Conservation (phyloP, 1,140 invertebrate species). For the Dinoponera quadriceps region DNA sequence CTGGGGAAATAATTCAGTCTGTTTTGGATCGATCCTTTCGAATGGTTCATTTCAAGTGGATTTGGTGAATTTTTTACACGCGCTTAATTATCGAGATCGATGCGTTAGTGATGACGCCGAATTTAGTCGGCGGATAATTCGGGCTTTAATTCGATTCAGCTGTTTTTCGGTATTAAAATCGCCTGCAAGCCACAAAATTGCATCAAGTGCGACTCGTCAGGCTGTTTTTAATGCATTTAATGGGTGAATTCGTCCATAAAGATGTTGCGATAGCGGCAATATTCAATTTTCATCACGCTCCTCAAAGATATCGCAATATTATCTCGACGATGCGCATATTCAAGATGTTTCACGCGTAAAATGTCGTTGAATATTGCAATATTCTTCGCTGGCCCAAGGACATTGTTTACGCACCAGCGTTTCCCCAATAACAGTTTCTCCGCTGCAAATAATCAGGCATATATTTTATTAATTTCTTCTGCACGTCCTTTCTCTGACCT, state of each 20-base stretch:
- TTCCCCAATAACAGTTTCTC: not conserved
- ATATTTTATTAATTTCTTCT: slow-evolving; percentile 42
- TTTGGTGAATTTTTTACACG: too few relatives aligned
- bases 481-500: not conserved
- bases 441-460: slow-evolving; percentile 17
- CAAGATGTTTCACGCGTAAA: not conserved
- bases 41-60: too few relatives aligned
- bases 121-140: too few relatives aligned
- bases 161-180: too few relatives aligned
- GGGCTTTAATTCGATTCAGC: too few relatives aligned
- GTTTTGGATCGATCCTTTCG: too few relatives aligned
- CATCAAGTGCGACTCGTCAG: not conserved
- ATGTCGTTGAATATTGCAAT: slow-evolving; percentile 4
- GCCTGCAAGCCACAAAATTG: too few relatives aligned
- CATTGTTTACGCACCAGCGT: slow-evolving; percentile 25
- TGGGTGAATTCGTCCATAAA: not conserved
- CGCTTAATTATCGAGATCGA: too few relatives aligned
- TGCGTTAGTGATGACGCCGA: too few relatives aligned
- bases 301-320: not conserved
- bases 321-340: not conserved
- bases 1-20: too few relatives aligned
- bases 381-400: not conserved
- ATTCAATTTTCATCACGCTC: not conserved
- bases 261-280: not conserved
- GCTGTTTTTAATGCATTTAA: not conserved